These are phyloP conservation scores for Orgyia antiqua DNA, from an alignment of 2,888 invertebrate species.

Conservation along the genomic window DNA sequence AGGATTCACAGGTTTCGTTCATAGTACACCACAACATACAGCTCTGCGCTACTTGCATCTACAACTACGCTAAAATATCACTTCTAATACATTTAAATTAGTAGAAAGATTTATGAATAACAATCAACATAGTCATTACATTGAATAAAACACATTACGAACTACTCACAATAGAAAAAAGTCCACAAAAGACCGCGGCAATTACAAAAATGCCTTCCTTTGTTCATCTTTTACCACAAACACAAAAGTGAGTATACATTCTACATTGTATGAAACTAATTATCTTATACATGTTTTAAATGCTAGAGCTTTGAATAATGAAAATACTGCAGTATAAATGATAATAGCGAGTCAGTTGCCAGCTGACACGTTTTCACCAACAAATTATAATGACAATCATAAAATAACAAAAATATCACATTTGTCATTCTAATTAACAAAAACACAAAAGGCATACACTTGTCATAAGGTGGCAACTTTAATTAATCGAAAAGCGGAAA, in stretches of 20 bases:
- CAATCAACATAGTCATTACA: too few relatives aligned
- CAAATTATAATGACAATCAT: conserved; percentile 18
- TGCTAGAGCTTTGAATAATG: conserved; percentile 5
- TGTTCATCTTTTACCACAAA: conserved; percentile 1
- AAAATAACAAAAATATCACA: conserved; percentile 22
- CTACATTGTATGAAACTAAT: not conserved
- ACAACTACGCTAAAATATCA: too few relatives aligned
- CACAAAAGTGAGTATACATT: not conserved
- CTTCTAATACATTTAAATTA: too few relatives aligned
- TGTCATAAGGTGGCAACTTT: conserved; percentile 4
- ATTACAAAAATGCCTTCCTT: not conserved
- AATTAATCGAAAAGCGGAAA: too few relatives aligned
- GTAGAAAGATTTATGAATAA: too few relatives aligned
- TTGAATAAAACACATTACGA: too few relatives aligned
- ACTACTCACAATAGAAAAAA: not conserved
- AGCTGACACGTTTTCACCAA: conserved; percentile 20
- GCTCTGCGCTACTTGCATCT: too few relatives aligned
- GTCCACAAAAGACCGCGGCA: not conserved
- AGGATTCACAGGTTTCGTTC: too few relatives aligned
- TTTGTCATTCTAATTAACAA: conserved; percentile 29
- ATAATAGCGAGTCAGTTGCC: conserved; percentile 9
- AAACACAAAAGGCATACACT: conserved; percentile 20
- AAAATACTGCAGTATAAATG: conserved; percentile 3
- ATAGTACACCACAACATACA: too few relatives aligned
- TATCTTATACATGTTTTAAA: not conserved